Evolutionary conservation across 1,140 invertebrate genomes (phyloP).

Genomic region (Alviniconcha marisindica): DNA sequence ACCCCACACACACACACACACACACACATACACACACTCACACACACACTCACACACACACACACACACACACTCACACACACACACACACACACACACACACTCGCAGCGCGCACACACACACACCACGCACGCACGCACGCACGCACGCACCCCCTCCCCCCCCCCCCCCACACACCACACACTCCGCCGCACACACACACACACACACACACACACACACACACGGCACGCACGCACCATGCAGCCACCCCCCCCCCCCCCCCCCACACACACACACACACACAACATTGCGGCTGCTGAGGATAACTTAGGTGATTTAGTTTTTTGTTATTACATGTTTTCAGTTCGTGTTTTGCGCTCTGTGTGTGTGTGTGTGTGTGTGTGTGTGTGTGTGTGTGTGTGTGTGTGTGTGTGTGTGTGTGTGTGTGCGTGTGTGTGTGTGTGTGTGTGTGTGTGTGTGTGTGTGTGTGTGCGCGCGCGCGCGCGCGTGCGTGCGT

Average conservation of each 20-base stretch:
- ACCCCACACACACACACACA: neutral
- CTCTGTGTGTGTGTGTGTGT: neutral
- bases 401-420: neutral
- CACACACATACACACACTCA: neutral
- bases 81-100: conserved; percentile 17
- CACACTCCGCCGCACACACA: no score
- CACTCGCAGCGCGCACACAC: neutral
- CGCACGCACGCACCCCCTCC: neutral
- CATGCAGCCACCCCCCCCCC: neutral
- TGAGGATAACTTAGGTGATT: no score
- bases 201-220: neutral
- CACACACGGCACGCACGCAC: neutral
- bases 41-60: conserved; percentile 1
- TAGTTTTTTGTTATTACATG: neutral
- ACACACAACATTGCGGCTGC: no score
- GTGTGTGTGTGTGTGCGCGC: neutral
- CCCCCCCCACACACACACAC: no score
- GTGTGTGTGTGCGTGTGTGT: neutral
- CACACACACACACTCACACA: conserved; percentile 12
- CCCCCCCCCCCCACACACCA: no score
- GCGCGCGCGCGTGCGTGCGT: neutral
- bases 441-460: neutral
- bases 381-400: neutral
- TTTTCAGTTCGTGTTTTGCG: neutral
- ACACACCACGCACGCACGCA: neutral